A percentile compares a stretch with the other conserved stretches of the same genome.
Evolutionary conservation across 2,888 invertebrate genomes (phyloP).

Genomic region (Linnaemya tessellans): DNA sequence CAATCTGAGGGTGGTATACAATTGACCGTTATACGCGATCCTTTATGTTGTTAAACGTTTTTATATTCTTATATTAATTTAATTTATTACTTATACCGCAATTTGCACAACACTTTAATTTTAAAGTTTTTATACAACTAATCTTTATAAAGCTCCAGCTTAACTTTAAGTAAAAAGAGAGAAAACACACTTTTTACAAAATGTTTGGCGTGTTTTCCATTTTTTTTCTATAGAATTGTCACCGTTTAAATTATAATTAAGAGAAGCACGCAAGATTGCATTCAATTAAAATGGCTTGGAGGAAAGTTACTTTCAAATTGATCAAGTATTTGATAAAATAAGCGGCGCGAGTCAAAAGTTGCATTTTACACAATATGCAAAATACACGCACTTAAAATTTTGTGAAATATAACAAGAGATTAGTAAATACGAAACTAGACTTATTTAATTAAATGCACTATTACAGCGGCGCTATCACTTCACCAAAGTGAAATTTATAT

Average conservation of each 20-base stretch:
- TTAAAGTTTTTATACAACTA: slow-evolving; percentile 32
- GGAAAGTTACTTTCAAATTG: neutral
- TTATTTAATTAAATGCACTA: too few species aligned
- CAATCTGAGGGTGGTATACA: slow-evolving; percentile 81
- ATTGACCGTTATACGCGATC: slow-evolving; percentile 79
- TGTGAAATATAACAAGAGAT: too few species aligned
- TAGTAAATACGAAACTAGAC: too few species aligned
- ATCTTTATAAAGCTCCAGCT: slow-evolving; percentile 17
- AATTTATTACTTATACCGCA: neutral
- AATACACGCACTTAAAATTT: too few species aligned
- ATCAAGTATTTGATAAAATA: slow-evolving; percentile 9
- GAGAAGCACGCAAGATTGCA: slow-evolving; percentile 52
- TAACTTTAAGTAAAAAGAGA: slow-evolving; percentile 47
- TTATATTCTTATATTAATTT: neutral
- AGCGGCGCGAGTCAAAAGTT: neutral
- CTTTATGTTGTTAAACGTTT: slow-evolving; percentile 69
- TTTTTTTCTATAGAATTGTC: slow-evolving; percentile 52
- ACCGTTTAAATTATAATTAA: slow-evolving; percentile 54
- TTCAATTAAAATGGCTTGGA: slow-evolving; percentile 17
- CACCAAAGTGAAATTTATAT: too few species aligned
- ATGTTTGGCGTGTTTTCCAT: slow-evolving; percentile 15
- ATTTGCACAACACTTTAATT: slow-evolving; percentile 14
- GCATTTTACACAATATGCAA: neutral
- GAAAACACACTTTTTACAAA: neutral
- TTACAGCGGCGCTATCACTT: too few species aligned